These are phyloP conservation scores for Papilio dardanus DNA, from an alignment of 1,140 invertebrate species.

Conservation along the genomic window DNA sequence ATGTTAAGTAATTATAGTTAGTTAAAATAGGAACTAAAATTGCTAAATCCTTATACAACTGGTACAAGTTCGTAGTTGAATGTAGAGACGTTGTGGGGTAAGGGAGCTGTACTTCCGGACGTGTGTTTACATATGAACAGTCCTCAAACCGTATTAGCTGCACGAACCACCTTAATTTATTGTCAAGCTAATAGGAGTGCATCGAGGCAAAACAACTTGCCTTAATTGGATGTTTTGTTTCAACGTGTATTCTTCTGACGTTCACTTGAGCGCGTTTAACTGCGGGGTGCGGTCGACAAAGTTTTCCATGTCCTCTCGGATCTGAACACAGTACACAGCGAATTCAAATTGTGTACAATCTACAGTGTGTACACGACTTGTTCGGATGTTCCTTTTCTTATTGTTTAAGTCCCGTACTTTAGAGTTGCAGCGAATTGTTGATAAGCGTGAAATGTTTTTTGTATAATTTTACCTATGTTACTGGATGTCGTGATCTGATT, in stretches of 20 bases:
- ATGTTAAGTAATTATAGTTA: too few species aligned
- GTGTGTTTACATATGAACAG: slow-evolving; percentile 42
- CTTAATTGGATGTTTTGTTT: slow-evolving; percentile 49
- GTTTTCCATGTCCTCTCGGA: slow-evolving; percentile 2
- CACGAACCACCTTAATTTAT: slow-evolving; percentile 46
- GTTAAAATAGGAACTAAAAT: too few species aligned
- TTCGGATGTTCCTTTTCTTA: slow-evolving; percentile 12
- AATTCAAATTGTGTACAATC: slow-evolving; percentile 14
- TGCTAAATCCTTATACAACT: neutral
- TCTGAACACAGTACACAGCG: neutral
- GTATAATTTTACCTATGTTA: neutral
- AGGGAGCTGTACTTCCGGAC: slow-evolving; percentile 36
- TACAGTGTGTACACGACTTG: neutral
- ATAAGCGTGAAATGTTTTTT: neutral
- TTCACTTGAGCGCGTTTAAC: slow-evolving; percentile 17
- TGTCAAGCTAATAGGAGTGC: slow-evolving; percentile 39
- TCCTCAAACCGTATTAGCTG: slow-evolving; percentile 46
- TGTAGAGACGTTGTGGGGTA: slow-evolving; percentile 34
- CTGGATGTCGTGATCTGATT: slow-evolving; percentile 23
- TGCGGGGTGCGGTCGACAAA: slow-evolving; percentile 12
- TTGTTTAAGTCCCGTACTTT: slow-evolving; percentile 7
- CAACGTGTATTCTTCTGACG: slow-evolving; percentile 39
- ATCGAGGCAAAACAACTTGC: slow-evolving; percentile 32
- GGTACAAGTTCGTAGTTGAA: neutral
- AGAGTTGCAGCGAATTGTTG: slow-evolving; percentile 14